Evolutionary conservation across 2,113 vertebrate species (phyloP), one percentile per base, ranked within the genome.

Genomic region (Verasper variegatus): DNA sequence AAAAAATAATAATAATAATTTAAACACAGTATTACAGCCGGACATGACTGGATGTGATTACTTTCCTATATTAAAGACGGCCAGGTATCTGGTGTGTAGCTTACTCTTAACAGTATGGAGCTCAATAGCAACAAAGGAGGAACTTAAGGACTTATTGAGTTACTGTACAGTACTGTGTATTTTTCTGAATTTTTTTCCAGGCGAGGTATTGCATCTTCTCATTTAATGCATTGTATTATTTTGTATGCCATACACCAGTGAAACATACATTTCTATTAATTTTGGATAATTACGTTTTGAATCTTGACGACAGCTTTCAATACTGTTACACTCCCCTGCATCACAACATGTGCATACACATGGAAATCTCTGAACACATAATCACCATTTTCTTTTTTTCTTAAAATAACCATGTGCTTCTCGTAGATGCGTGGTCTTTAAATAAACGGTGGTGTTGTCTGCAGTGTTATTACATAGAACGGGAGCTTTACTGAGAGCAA

Each of bases 381-480:
- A 62, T 54, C 18, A 17, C 20, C 20, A 23, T 59, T 67, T 76
- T 35, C 49, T 54, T 52, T 37, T 47, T 51, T 62, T 23, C 52
- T 64, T 26, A 45, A 62, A 81, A 82, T 76, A 80, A 49, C 31
- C 37, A 21, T 45, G 63, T 27, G 49, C 64, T 72, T 68, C 58
- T 55, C 2, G 3, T 40, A 65, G 42, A 42, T 65, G 49, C 65
- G 31, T 62, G 18, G 47, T 51, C 18, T 51, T 51, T 51, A 51
- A 47, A 54, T 65, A 59, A 72, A 81, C 73, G 40, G 54, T 40
- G 37, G 23, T 23, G 54, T 37, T 20, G 35, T 73, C 58, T 68
- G 37, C 47, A 49, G n/a, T 57, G 54, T 74, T 61, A 68, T 65
- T 72, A 75, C 47, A 78, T 52, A 51, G 57, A 86, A 64, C 3